A percentile compares a stretch with the other conserved stretches of the same genome.
These are phyloP conservation scores for Danaus melanippus DNA, from an alignment of 1,140 invertebrate species.

Conservation along the genomic window DNA sequence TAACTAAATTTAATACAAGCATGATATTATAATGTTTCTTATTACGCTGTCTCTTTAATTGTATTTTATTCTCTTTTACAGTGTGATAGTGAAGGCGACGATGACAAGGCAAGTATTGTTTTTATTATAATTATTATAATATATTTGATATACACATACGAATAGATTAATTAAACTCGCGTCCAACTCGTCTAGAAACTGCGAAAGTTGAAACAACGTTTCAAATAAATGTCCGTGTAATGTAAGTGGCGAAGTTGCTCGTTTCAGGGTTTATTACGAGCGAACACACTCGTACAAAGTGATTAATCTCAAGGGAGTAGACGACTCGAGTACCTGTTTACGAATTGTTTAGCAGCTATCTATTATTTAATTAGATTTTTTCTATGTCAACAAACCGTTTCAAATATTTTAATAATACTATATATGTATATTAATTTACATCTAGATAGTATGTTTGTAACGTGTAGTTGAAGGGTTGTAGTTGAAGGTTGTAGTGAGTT, in stretches of 20 bases:
- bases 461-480: constrained; percentile 27
- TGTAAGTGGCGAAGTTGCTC: constrained; percentile 59
- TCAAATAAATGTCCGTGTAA: constrained; percentile 61
- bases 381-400: constrained; percentile 13
- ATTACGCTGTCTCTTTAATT: too few species aligned
- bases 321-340: constrained; percentile 47
- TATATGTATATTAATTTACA: constrained; percentile 1
- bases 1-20: constrained; percentile 6
- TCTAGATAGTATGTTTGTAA: constrained; percentile 17
- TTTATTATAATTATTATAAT: constrained; percentile 26
- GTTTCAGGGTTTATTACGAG: constrained; percentile 49
- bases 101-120: constrained; percentile 82
- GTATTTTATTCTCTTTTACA: constrained; percentile 74
- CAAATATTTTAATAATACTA: not conserved
- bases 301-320: constrained; percentile 51
- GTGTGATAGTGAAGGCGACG: constrained; percentile 92
- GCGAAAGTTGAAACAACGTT: constrained; percentile 52
- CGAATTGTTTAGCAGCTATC: constrained; percentile 46
- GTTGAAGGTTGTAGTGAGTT: constrained; percentile 33
- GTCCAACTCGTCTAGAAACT: constrained; percentile 37
- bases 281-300: constrained; percentile 28
- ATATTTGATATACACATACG: constrained; percentile 20
- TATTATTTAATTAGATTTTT: constrained; percentile 27
- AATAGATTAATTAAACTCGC: constrained; percentile 55
- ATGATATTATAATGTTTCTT: not conserved